phyloP scores from a whole-genome alignment of 2,797 vertebrate genomes.

The Gouania willdenowi region DNA sequence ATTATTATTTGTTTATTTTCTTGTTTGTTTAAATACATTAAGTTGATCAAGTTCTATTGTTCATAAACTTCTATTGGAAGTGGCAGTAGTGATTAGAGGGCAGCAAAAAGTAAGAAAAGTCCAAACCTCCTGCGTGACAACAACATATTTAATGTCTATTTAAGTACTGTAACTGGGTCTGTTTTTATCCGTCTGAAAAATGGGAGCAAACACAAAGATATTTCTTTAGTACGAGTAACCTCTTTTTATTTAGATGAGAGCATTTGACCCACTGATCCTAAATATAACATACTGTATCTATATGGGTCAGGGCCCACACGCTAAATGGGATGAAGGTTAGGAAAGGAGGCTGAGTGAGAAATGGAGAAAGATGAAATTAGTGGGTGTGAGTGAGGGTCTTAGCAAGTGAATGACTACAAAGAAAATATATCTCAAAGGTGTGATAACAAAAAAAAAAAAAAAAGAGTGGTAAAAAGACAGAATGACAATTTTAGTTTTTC shows the following conservation, averaged over 20 bases:
- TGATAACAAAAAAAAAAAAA: not conserved
- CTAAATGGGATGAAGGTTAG: conserved; percentile 13
- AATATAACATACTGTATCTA: no score
- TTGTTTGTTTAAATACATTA: no score
- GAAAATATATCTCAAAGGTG: no score
- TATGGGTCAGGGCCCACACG: conserved; percentile 5
- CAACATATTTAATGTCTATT: conserved; percentile 3
- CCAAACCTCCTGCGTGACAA: not conserved
- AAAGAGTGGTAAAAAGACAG: not conserved
- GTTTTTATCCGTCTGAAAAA: conserved; percentile 12
- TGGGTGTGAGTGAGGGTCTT: not conserved
- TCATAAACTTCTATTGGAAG: conserved; percentile 44
- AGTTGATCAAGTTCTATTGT: no score
- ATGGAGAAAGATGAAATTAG: not conserved
- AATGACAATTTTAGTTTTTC: no score
- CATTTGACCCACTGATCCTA: conserved; percentile 27
- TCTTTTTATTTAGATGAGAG: conserved; percentile 6
- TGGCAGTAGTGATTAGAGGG: conserved; percentile 34
- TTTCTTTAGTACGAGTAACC: conserved; percentile 2
- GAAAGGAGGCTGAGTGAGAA: conserved; percentile 7
- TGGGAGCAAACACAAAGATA: conserved; percentile 2
- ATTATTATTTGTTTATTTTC: no score
- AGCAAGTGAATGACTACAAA: not conserved
- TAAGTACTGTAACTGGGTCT: conserved; percentile 4
- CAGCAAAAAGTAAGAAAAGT: conserved; percentile 13